Conservation (phyloP, 2,113 vertebrate genomes). For the Nibea albiflora region DNA sequence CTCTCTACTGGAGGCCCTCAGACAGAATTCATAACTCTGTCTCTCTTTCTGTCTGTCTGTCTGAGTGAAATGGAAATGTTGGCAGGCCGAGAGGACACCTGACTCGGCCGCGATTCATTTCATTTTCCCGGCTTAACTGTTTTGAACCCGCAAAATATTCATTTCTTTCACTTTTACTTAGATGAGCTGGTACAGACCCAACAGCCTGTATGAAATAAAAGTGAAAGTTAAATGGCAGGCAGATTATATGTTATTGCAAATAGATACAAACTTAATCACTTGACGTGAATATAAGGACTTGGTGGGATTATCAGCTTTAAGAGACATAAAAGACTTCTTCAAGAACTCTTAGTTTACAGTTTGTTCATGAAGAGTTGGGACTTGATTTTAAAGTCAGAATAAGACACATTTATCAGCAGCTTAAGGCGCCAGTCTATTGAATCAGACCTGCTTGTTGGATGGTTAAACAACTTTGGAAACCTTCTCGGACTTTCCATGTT, state of each 20-base stretch:
- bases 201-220: background rate
- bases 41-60: constrained; percentile 28
- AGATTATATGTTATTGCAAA: no score
- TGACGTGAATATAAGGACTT: background rate
- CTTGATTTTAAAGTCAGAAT: background rate
- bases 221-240: background rate
- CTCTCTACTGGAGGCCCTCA: background rate
- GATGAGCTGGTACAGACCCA: constrained; percentile 7
- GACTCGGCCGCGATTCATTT: constrained; percentile 31
- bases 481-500: background rate
- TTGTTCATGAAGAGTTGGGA: background rate
- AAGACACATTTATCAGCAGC: background rate
- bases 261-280: no score
- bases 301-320: background rate
- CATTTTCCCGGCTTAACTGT: constrained; percentile 5
- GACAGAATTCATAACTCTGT: constrained; percentile 42
- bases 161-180: background rate
- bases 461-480: background rate
- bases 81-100: constrained; percentile 20
- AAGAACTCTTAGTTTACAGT: no score
- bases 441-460: background rate
- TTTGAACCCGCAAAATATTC: constrained; percentile 16
- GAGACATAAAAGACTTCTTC: background rate
- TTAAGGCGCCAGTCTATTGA: background rate
- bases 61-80: constrained; percentile 38